Evolutionary conservation across 2,113 vertebrate species (phyloP).

Genomic region (Pampusana beccarii): DNA sequence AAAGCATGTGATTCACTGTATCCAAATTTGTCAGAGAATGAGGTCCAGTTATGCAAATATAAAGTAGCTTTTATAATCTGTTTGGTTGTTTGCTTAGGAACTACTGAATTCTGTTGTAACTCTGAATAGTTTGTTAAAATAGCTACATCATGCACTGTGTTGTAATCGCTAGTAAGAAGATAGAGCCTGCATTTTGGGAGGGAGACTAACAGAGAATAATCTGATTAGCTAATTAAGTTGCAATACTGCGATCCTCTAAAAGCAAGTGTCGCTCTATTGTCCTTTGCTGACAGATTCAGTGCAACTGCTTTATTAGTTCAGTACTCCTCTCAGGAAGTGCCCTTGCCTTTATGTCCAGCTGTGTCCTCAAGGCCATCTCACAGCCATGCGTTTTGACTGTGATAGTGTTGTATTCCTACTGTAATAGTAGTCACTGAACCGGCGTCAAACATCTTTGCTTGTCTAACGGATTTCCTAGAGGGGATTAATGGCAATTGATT

Average conservation of each 20-base stretch:
- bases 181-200: background rate
- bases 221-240: background rate
- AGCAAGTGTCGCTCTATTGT: background rate
- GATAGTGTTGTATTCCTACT: background rate
- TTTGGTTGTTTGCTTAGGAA: background rate
- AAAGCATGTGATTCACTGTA: background rate
- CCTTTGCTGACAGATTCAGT: background rate
- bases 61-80: background rate
- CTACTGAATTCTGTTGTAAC: background rate
- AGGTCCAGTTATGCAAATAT: conserved; percentile 17
- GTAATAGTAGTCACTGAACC: background rate
- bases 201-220: background rate
- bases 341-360: background rate
- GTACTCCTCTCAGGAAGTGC: background rate
- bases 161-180: background rate
- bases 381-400: background rate
- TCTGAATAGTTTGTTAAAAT: background rate
- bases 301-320: background rate
- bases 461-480: background rate
- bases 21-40: background rate
- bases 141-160: background rate
- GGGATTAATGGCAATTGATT: background rate
- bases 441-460: background rate
- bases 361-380: background rate
- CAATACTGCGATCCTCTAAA: background rate